Conservation (phyloP, 1,140 invertebrate genomes). For the Pachyrhynchus sulphureomaculatus region DNA sequence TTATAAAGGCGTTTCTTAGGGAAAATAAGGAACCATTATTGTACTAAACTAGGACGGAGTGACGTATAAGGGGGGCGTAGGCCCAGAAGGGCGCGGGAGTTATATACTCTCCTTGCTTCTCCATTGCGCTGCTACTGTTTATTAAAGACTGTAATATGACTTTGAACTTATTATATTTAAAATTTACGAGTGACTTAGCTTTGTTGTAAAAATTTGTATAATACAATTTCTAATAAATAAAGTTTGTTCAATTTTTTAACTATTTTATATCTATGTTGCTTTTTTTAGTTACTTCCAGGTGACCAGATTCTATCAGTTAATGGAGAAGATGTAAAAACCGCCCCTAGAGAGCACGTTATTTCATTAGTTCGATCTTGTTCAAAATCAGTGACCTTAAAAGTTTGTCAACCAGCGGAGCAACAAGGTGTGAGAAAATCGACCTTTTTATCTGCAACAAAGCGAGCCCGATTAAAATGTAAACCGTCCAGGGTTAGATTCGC, state of each 20-base stretch:
- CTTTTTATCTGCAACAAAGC: slow-evolving; percentile 81
- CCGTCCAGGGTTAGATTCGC: slow-evolving; percentile 87
- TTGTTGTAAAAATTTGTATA: no score
- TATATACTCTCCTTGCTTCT: no score
- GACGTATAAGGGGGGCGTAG: no score
- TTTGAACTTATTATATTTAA: no score
- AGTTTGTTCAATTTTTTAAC: no score
- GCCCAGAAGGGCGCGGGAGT: no score
- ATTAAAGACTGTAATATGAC: no score
- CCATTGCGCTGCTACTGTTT: no score
- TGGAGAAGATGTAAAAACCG: slow-evolving; percentile 82
- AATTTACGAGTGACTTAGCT: no score
- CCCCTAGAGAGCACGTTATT: slow-evolving; percentile 86
- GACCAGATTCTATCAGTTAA: slow-evolving; percentile 89
- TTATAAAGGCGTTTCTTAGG: no score
- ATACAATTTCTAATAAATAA: not conserved
- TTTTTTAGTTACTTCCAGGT: slow-evolving; percentile 71
- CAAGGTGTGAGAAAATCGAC: slow-evolving; percentile 76
- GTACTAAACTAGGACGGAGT: no score
- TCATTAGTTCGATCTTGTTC: slow-evolving; percentile 81
- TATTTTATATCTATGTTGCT: not conserved
- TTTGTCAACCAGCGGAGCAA: slow-evolving; percentile 75
- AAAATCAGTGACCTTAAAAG: slow-evolving; percentile 71
- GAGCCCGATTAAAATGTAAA: slow-evolving; percentile 75
- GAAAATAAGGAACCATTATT: no score